Base-by-base conservation (phyloP, 2,113 vertebrate species). In the Nansenia antarctica region DNA sequence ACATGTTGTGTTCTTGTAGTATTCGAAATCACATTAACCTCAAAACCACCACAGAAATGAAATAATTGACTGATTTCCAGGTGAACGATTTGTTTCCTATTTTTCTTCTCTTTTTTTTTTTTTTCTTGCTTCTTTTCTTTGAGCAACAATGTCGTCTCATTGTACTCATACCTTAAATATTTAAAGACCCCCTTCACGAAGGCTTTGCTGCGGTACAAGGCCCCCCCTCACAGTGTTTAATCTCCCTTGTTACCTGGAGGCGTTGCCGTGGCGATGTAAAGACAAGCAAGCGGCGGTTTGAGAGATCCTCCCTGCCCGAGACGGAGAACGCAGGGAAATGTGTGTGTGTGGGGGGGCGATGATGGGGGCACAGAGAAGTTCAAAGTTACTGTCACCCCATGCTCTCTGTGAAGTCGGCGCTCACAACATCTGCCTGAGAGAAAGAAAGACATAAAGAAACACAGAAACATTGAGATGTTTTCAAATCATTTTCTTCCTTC, bases 211-310 rank as follows among this genome's bases (percentile, higher is more conserved):
- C 69, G 65, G 79, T 86, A 82, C 82, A 66, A 62, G 79, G 81
- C 72, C n/a, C 3, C 81, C 79, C 84, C 78, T 72, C 73, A 72
- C 85, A 86, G 85, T 78, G 80, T 90, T 85, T 92, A 90, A 91
- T 92, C 91, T 89, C 77, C 76, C 82, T n/a, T 78, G 79, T 86
- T 89, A 92, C 86, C 90, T 91, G 83, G 84, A 90, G 90, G 90
- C 86, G 66, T 80, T 70, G 77, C 79, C 83, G 61, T 69, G 30
- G 81, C 30, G 76, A 82, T 79, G 85, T 68, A 71, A 74, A 72
- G 82, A 69, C 75, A 2, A 77, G 74, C 78, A 78, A 60, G 81
- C 27, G 66, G 76, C 85, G 62, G 69, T 78, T 61, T 58, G 82
- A 20, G 70, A 82, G 80, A 84, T 82, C 78, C 77, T 61, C 49